Evolutionary conservation across 2,797 vertebrate genomes (phyloP), one percentile per base, ranked within the genome.

Genomic region (Melanotaenia boesemani): DNA sequence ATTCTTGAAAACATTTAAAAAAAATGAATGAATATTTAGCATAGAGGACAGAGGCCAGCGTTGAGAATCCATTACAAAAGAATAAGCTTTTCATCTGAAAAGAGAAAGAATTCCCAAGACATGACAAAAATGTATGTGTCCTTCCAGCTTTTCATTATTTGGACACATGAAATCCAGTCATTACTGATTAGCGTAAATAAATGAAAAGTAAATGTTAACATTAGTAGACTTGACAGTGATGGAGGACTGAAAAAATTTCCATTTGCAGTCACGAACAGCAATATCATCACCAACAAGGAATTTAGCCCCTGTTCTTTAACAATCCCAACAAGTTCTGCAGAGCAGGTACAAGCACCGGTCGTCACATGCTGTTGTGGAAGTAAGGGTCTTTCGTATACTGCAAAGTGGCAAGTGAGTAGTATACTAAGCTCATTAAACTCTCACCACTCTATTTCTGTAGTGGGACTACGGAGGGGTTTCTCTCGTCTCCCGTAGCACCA

Each of bases 121-220:
- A 75, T 81, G 79, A 84, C 82, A 74, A 80, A 81, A 79, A 75
- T 46, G 9, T 24, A 56, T 7, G 28, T 36, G 69, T 83, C 74
- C 32, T 72, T 89, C 82, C 83, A 88, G 67, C 62, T 84, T 88
- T 86, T 79, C 82, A 83, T 89, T 59, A 85, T 82, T 82, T 66
- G 73, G 58, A 80, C 41, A 44, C 15, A 44, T 15, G 36, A 70
- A 72, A 24, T 58, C 62, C 60, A 81, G 76, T 85, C 88, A 80
- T 89, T 89, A 78, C 87, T 91, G 86, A 92, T 92, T 89, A 90
- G 67, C 86, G 90, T 89, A 90, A 89, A 89, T 86, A 86, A 89
- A 92, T 85, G 76, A 82, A 69, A 88, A 74, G 73, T 89, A 87
- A 86, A 87, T 86, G 87, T 85, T 85, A 86, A 59, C 63, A 70